Evolutionary conservation across 2,797 vertebrate species (phyloP).

Genomic region (Pseudochromis fuscus): DNA sequence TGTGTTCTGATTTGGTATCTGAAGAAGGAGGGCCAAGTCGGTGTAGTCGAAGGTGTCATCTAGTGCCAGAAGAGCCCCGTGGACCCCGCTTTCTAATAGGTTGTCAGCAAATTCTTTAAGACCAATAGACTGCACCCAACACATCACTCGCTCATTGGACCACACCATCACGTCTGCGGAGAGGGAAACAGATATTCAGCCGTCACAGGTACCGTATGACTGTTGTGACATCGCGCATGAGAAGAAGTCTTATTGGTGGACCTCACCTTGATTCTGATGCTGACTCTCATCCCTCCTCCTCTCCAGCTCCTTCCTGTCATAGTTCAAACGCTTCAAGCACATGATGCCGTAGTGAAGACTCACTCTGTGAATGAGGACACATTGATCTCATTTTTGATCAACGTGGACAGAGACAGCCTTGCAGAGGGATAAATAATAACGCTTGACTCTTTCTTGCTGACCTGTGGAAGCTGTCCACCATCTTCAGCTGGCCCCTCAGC

Average conservation of each 20-base stretch:
- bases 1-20: slow-evolving; percentile 94
- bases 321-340: slow-evolving; percentile 96
- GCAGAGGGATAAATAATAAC: background rate
- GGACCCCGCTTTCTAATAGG: slow-evolving; percentile 92
- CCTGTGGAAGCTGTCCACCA: slow-evolving; percentile 99
- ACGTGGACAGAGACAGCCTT: background rate
- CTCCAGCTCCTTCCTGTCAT: slow-evolving; percentile 96
- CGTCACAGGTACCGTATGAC: background rate
- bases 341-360: slow-evolving; percentile 99
- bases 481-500: slow-evolving; percentile 96
- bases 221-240: background rate
- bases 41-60: slow-evolving; percentile 96
- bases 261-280: slow-evolving; percentile 90
- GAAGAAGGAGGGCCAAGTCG: slow-evolving; percentile 92
- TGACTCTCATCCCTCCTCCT: slow-evolving; percentile 93
- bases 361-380: slow-evolving; percentile 84
- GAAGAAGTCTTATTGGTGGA: background rate
- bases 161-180: slow-evolving; percentile 93
- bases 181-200: background rate
- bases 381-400: background rate
- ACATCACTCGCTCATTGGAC: slow-evolving; percentile 96
- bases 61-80: slow-evolving; percentile 91
- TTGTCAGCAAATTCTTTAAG: slow-evolving; percentile 95
- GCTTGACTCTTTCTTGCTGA: slow-evolving; percentile 10
- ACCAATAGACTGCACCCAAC: slow-evolving; percentile 93